phyloP scores from a whole-genome alignment of 1,140 invertebrate species.

The Brevipalpus yothersi region DNA sequence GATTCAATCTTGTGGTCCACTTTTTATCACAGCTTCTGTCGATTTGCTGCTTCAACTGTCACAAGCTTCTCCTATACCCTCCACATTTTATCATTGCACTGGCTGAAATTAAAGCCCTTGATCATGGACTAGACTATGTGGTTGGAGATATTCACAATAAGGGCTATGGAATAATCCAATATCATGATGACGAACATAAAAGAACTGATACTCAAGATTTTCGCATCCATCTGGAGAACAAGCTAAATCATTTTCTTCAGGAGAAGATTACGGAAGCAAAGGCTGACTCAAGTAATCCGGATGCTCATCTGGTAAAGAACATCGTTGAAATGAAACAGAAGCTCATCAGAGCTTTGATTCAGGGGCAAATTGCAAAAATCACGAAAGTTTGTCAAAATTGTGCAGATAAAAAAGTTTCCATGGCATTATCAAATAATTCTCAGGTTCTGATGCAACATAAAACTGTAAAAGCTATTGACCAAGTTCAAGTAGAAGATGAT shows the following conservation, averaged over 20 bases:
- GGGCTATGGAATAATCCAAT: neutral
- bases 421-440: constrained; percentile 9
- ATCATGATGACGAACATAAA: no score
- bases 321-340: constrained; percentile 13
- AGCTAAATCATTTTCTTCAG: no score
- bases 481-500: neutral
- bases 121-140: constrained; percentile 42
- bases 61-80: constrained; percentile 18
- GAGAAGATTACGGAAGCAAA: no score
- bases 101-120: constrained; percentile 44
- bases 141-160: constrained; percentile 34
- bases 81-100: constrained; percentile 25
- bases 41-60: constrained; percentile 30
- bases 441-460: constrained; percentile 2
- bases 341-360: constrained; percentile 14
- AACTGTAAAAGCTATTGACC: neutral
- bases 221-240: no score
- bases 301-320: constrained; percentile 9
- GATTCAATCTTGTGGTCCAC: neutral
- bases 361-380: constrained; percentile 10
- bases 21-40: constrained; percentile 24
- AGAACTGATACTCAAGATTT: no score
- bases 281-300: no score
- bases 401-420: constrained; percentile 1
- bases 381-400: constrained; percentile 17